Conservation (phyloP, 1,140 invertebrate species). For the Mactra quadrangularis region DNA sequence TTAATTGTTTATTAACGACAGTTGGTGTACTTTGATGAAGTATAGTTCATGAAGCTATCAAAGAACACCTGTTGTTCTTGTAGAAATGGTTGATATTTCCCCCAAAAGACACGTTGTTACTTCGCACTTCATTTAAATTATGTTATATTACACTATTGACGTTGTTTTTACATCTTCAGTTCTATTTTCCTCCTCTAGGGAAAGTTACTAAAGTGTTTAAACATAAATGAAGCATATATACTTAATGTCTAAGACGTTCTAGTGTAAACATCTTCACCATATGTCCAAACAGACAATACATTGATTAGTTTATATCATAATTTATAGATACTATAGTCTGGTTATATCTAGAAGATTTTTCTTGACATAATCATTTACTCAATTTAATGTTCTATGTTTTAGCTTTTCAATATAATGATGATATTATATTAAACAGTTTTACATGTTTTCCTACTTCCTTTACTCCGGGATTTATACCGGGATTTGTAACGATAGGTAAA, state of each 20-base stretch:
- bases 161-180: conserved; percentile 7
- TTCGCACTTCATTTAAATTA: neutral
- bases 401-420: no score
- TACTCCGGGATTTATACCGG: no score
- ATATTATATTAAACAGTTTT: no score
- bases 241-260: conserved; percentile 6
- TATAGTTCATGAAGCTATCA: conserved; percentile 4
- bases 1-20: conserved; percentile 55
- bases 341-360: no score
- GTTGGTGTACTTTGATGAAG: neutral
- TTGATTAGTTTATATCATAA: no score
- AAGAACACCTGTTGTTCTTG: conserved; percentile 26
- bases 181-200: no score
- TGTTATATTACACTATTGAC: neutral
- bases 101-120: conserved; percentile 2
- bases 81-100: neutral
- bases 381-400: no score
- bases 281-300: conserved; percentile 14
- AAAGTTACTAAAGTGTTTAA: no score
- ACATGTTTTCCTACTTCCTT: no score
- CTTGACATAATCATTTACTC: no score
- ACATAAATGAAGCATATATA: conserved; percentile 19
- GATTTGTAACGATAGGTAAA: no score
- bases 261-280: conserved; percentile 27
- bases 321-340: no score